phyloP scores from a whole-genome alignment of 30 jellyfish, hydroid and myxozoan genomes.

The Phacellophora camtschatica region DNA sequence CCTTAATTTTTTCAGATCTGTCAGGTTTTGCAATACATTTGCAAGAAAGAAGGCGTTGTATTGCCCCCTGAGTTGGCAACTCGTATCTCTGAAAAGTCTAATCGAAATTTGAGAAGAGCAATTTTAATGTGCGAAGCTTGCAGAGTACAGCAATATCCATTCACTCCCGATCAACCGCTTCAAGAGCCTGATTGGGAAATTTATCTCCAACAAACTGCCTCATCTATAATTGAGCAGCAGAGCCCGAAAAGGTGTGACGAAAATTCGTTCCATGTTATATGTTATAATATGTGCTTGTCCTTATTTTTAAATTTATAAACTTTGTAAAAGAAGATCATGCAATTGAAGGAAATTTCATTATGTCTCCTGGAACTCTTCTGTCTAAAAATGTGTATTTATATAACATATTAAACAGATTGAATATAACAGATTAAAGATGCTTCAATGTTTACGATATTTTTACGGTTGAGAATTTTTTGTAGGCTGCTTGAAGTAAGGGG shows the following conservation, averaged over 20 bases:
- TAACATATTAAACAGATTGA: too few relatives aligned
- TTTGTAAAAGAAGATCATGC: too few relatives aligned
- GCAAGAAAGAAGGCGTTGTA: slow-evolving; percentile 86
- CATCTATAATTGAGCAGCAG: slow-evolving; percentile 84
- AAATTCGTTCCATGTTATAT: too few relatives aligned
- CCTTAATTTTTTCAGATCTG: slow-evolving; percentile 64
- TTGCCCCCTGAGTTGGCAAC: slow-evolving; percentile 72
- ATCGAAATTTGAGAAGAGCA: slow-evolving; percentile 93
- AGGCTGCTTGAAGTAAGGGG: slow-evolving; percentile 87
- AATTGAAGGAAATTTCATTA: too few relatives aligned
- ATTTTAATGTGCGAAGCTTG: slow-evolving; percentile 96
- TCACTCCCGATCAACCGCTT: slow-evolving; percentile 74
- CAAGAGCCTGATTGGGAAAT: slow-evolving; percentile 98
- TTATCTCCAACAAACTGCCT: slow-evolving; percentile 81
- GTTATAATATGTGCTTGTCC: neutral
- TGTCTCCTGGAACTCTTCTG: too few relatives aligned
- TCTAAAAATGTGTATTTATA: too few relatives aligned
- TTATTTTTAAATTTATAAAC: neutral
- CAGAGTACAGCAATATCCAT: slow-evolving; percentile 98
- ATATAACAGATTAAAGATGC: too few relatives aligned
- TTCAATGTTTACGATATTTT: too few relatives aligned
- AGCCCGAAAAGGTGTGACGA: slow-evolving; percentile 84
- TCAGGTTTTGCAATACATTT: slow-evolving; percentile 65
- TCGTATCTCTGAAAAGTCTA: slow-evolving; percentile 66
- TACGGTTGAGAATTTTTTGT: too few relatives aligned